These are phyloP conservation scores for Tenebrosternarchus preto DNA, from an alignment of 2,113 vertebrate species.

Conservation along the genomic window DNA sequence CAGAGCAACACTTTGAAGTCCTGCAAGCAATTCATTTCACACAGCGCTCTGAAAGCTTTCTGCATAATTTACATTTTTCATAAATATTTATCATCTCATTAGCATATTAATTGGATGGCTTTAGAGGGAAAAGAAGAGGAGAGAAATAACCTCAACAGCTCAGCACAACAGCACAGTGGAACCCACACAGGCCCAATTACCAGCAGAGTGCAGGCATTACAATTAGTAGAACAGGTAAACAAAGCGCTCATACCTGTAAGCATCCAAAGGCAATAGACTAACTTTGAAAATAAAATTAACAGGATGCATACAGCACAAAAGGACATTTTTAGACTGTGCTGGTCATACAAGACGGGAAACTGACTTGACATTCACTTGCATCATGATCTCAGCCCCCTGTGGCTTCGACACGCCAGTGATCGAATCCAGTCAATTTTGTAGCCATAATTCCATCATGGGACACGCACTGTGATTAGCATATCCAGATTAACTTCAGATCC, in stretches of 20 bases:
- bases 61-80: conserved; percentile 98
- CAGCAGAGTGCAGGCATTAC: conserved; percentile 83
- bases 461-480: conserved; percentile 72
- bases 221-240: conserved; percentile 92
- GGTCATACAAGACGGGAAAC: conserved; percentile 52
- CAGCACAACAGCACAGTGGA: conserved; percentile 51
- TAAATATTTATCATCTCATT: conserved; percentile 99
- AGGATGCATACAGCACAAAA: neutral
- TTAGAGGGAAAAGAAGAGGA: conserved; percentile 70
- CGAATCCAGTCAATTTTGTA: conserved; percentile 69
- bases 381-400: conserved; percentile 55
- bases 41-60: conserved; percentile 95
- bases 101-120: conserved; percentile 99
- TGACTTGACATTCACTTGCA: conserved; percentile 65
- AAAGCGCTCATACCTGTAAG: conserved; percentile 62
- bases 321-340: neutral
- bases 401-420: conserved; percentile 70
- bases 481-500: conserved; percentile 77
- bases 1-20: conserved; percentile 99
- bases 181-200: conserved; percentile 80
- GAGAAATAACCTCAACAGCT: conserved; percentile 56
- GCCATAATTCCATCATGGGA: conserved; percentile 44
- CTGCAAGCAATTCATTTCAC: conserved; percentile 97
- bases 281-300: conserved; percentile 7
- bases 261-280: conserved; percentile 52